A percentile compares a stretch with the other conserved stretches of the same genome.
phyloP scores from a whole-genome alignment of 1,140 invertebrate genomes.

The Bicyclus anynana region DNA sequence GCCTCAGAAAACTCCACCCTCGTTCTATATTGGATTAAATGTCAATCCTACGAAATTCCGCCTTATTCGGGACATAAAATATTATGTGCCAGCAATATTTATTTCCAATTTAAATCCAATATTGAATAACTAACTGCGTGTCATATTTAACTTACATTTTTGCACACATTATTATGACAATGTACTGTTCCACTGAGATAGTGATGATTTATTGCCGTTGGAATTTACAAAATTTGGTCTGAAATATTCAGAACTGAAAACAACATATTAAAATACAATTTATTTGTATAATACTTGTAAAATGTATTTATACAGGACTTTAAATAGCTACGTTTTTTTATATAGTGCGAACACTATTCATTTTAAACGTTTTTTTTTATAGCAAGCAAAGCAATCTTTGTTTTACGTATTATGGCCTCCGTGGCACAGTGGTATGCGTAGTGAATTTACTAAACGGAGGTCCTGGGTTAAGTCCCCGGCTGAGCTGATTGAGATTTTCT shows the following conservation, averaged over 20 bases:
- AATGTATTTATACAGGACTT: neutral
- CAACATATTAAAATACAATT: too few relatives aligned
- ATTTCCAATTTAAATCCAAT: constrained; percentile 2
- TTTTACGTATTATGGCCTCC: too few relatives aligned
- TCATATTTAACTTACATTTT: constrained; percentile 1
- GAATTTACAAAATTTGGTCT: neutral
- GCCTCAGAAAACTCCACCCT: neutral
- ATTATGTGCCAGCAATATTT: neutral
- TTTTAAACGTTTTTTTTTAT: too few relatives aligned
- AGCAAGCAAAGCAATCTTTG: too few relatives aligned
- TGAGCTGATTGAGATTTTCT: too few relatives aligned
- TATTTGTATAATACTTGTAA: too few relatives aligned
- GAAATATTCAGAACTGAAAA: neutral
- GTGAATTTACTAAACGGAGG: too few relatives aligned
- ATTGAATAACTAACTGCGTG: neutral
- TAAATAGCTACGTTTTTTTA: too few relatives aligned
- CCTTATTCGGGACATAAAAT: neutral
- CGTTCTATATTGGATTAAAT: neutral
- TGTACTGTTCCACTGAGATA: neutral
- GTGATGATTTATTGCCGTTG: neutral
- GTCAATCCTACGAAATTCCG: neutral
- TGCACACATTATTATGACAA: neutral
- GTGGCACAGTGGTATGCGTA: too few relatives aligned
- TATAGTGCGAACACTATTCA: too few relatives aligned
- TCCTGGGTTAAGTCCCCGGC: too few relatives aligned